phyloP scores from a whole-genome alignment of 1,140 invertebrate genomes.

The Penaeus japonicus region DNA sequence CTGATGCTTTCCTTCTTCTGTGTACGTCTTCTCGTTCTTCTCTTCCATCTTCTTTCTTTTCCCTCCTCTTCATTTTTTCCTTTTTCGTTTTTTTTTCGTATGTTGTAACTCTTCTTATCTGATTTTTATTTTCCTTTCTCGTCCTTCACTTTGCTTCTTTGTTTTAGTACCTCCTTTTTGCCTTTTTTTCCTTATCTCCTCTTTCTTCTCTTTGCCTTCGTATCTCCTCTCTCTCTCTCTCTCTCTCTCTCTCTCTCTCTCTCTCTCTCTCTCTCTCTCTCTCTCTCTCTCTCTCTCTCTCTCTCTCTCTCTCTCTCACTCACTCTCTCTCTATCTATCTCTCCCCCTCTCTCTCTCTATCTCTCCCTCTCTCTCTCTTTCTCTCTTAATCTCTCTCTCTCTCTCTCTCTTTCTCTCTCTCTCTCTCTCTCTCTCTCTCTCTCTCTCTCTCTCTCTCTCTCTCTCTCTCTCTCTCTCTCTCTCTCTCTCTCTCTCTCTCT shows the following conservation, averaged over 20 bases:
- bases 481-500: too few relatives aligned
- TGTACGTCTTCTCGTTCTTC: not conserved
- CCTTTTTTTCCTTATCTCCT: not conserved
- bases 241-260: not conserved
- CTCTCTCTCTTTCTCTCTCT: too few relatives aligned
- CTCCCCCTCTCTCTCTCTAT: not conserved
- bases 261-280: not conserved
- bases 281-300: not conserved
- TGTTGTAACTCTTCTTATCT: not conserved
- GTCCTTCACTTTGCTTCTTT: not conserved
- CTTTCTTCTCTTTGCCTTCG: not conserved
- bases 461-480: not conserved
- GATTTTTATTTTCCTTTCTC: too few relatives aligned
- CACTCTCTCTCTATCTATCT: not conserved
- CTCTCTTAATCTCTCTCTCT: too few relatives aligned
- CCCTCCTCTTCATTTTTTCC: not conserved
- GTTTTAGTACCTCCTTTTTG: too few relatives aligned
- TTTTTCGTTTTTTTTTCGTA: constrained; percentile 3
- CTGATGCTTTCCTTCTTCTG: not conserved
- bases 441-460: not conserved
- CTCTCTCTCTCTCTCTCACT: constrained; percentile 3
- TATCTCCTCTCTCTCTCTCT: not conserved
- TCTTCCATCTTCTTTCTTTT: not conserved
- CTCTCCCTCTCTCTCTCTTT: not conserved
- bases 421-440: not conserved